Percentiles rank a stretch among this genome's conserved stretches.
phyloP scores from a whole-genome alignment of 2,888 invertebrate genomes.

The Elmis aenea region DNA sequence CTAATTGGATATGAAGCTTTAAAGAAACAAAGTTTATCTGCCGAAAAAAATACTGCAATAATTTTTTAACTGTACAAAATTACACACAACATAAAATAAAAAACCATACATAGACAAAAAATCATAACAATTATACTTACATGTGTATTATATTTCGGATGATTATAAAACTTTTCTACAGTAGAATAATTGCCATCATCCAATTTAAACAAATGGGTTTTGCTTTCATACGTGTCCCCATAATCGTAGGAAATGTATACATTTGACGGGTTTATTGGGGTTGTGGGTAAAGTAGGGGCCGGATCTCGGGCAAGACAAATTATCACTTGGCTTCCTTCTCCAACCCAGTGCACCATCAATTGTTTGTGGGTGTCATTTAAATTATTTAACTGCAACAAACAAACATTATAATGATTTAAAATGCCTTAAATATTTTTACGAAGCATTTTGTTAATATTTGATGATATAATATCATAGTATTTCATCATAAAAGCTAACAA shows the following conservation, averaged over 20 bases:
- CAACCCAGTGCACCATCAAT: slow-evolving; percentile 89
- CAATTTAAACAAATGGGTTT: slow-evolving; percentile 62
- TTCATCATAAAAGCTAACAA: too few relatives aligned
- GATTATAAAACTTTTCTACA: slow-evolving; percentile 80
- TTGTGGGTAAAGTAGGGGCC: slow-evolving; percentile 47
- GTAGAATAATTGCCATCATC: slow-evolving; percentile 57
- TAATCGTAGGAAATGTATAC: slow-evolving; percentile 85
- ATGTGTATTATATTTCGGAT: slow-evolving; percentile 71
- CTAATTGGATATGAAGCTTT: too few relatives aligned
- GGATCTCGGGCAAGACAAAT: slow-evolving; percentile 80
- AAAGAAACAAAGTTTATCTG: too few relatives aligned
- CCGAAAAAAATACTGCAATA: too few relatives aligned
- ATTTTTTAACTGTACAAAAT: too few relatives aligned
- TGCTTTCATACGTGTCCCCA: slow-evolving; percentile 72
- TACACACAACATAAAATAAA: too few relatives aligned
- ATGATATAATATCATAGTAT: too few relatives aligned
- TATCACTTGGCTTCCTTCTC: slow-evolving; percentile 80
- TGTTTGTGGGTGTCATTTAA: slow-evolving; percentile 85
- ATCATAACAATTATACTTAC: too few relatives aligned
- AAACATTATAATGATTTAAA: too few relatives aligned
- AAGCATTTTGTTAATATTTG: too few relatives aligned
- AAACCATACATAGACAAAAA: too few relatives aligned
- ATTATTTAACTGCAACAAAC: slow-evolving; percentile 59
- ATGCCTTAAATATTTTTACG: too few relatives aligned
- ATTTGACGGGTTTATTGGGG: slow-evolving; percentile 55